Evolutionary conservation across 2,888 invertebrate species (phyloP).

Genomic region (Lamproptera curius): DNA sequence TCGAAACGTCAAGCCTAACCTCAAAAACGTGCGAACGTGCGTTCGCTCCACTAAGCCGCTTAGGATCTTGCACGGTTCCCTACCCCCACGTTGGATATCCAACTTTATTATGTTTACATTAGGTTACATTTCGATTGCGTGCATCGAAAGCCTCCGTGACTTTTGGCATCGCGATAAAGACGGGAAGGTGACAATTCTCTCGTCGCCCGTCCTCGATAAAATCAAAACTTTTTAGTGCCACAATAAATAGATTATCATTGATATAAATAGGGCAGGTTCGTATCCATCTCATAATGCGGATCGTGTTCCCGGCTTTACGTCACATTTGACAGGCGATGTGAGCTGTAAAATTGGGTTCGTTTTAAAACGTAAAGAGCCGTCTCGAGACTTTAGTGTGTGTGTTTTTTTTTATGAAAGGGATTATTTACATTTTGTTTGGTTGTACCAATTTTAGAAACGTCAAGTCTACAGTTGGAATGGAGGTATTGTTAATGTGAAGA

Average conservation of each 20-base stretch:
- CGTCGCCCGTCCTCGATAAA: conserved; percentile 67
- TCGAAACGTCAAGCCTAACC: conserved; percentile 59
- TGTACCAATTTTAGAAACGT: conserved; percentile 57
- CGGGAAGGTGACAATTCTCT: conserved; percentile 73
- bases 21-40: conserved; percentile 57
- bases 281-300: conserved; percentile 65
- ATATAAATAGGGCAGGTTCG: conserved; percentile 75
- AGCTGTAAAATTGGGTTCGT: conserved; percentile 75
- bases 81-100: conserved; percentile 29
- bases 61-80: conserved; percentile 48
- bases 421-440: conserved; percentile 70
- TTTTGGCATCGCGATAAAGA: conserved; percentile 71
- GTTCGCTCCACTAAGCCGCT: conserved; percentile 67
- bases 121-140: conserved; percentile 28
- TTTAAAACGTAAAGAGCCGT: conserved; percentile 68
- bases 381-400: conserved; percentile 64
- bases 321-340: conserved; percentile 72
- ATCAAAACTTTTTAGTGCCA: conserved; percentile 74
- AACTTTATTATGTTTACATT: conserved; percentile 34
- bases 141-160: conserved; percentile 41
- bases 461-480: conserved; percentile 24
- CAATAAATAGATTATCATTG: conserved; percentile 76
- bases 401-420: conserved; percentile 57
- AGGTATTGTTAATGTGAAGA: not conserved
- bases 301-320: conserved; percentile 73